Evolutionary conservation across 2,797 vertebrate species (phyloP), one percentile per base, ranked within the genome.

Genomic region (Sebastes hubbsi): DNA sequence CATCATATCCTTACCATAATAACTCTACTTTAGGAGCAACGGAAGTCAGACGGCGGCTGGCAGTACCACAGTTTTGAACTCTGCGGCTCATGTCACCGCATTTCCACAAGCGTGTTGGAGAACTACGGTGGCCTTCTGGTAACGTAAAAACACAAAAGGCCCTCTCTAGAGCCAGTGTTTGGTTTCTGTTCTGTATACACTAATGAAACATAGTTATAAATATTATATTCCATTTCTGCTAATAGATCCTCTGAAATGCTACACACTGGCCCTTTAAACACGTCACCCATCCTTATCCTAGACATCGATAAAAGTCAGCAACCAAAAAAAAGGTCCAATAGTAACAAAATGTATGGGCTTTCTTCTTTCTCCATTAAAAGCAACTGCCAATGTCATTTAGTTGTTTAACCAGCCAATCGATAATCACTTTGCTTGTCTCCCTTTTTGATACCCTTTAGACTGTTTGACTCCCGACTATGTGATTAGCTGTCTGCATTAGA

Each of bases 341-440:
- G n/a, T 81, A 60, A 60, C 54, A 65, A 80, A 84, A 84, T 68
- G 42, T 46, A 68, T 71, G 16, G 24, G 25, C 32, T 81, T 80
- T 65, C 34, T 78, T 80, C 30, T 78, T 59, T 72, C 72, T 81
- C 72, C 68, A 85, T 88, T 86, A 85, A 86, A 89, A 78, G 71
- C 71, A 83, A 70, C 36, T 78, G 63, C 64, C 1, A n/a, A 62
- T 85, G 75, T 84, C 68, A 89, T 89, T 86, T 88, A 70, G 72
- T 81, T 83, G 83, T 87, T 80, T 86, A 87, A 83, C 79, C 81
- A 85, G 65, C 72, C 63, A 86, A 85, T 91, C 79, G 3, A 88
- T 89, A 86, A 80, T 86, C 85, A 72, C 77, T 81, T 74, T 83
- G 81, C 20, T 14, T 60, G 68, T 79, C 77, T 75, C 24, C 14